Evolutionary conservation across 2,113 vertebrate species (phyloP).

Genomic region (Microcebus jonahi): DNA sequence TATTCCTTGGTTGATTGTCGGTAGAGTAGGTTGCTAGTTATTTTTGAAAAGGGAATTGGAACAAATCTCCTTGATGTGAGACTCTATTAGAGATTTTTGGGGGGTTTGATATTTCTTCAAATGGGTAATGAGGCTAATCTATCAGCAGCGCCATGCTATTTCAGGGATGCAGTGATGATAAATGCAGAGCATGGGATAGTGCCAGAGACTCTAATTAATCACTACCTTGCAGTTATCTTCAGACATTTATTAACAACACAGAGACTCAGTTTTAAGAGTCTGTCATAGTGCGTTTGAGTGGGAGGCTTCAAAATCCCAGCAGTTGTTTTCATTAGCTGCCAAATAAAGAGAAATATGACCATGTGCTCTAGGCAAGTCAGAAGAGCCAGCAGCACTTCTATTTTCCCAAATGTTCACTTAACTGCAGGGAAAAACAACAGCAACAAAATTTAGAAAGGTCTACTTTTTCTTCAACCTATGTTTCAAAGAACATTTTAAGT

Average conservation of each 20-base stretch:
- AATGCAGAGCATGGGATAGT: not conserved
- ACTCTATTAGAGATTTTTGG: not conserved
- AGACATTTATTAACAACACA: slow-evolving; percentile 33
- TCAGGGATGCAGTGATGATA: not conserved
- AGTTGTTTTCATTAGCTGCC: slow-evolving; percentile 54
- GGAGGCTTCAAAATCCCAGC: slow-evolving; percentile 37
- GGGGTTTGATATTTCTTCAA: not conserved
- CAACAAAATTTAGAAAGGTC: not conserved
- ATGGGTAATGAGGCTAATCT: not conserved
- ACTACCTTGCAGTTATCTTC: slow-evolving; percentile 13
- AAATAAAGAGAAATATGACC: slow-evolving; percentile 32
- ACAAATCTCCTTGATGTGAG: not conserved
- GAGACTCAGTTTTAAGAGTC: not conserved
- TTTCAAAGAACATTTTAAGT: slow-evolving; percentile 25
- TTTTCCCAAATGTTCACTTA: not conserved
- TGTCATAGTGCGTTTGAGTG: slow-evolving; percentile 1
- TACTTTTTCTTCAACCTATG: not conserved
- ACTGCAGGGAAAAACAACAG: not conserved
- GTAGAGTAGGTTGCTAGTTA: not conserved
- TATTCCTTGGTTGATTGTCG: not conserved
- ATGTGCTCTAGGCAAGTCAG: not conserved
- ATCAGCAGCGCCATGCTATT: not conserved
- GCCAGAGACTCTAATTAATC: slow-evolving; percentile 2
- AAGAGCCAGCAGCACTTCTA: not conserved
- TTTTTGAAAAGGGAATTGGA: not conserved